Evolutionary conservation across 23 tunicate genomes (phyloP), one percentile per base, ranked within the genome.

Genomic region (Aplidium turbinatum): DNA sequence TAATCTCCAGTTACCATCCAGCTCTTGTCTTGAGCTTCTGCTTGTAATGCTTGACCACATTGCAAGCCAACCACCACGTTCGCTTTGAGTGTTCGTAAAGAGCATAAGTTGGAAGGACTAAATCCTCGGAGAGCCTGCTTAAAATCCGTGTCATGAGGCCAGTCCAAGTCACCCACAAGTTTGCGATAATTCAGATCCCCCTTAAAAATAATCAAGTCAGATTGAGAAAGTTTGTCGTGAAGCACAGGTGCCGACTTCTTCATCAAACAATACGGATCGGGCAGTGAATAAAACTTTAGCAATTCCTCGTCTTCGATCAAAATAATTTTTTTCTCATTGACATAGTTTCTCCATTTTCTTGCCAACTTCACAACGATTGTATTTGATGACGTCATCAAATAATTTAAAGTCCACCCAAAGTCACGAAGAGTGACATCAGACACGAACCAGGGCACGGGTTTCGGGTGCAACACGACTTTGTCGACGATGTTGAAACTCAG

Each of bases 1-100:
- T 84, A 91, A 50, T 91, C 74, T n/a, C 97, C 97, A 50, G 82
- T 72, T 9, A 91, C 97, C 97, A 91, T 91, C 97, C 97, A 91
- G 52, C 84, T 67, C n/a, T 57, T 47, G 53, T 84, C 86, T 31
- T 65, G 35, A 1, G 46, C 48, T 22, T 40, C 77, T 6, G 58
- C 68, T 3, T 23, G 30, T 18, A 62, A 61, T 1, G 82, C 97
- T 45, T 56, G 45, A 19, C 83, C 97, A 11, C 58, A 27, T 35
- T 70, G 7, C 21, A 91, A 53, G 1, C 97, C 97, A 6, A 91
- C 97, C 3, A 91, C 85, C 3, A 91, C 91, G 54, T 84, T 73
- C 0, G 97, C 97, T 68, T 91, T 91, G 21, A 85, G 57, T 0
- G 97, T 91, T 33, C 97, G 55, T 5, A 91, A 56, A n/a, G 91